Percentiles rank a stretch among this genome's conserved stretches.
These are phyloP conservation scores for Malacoctenus gilli DNA, from an alignment of 2,797 vertebrate species.

Conservation along the genomic window DNA sequence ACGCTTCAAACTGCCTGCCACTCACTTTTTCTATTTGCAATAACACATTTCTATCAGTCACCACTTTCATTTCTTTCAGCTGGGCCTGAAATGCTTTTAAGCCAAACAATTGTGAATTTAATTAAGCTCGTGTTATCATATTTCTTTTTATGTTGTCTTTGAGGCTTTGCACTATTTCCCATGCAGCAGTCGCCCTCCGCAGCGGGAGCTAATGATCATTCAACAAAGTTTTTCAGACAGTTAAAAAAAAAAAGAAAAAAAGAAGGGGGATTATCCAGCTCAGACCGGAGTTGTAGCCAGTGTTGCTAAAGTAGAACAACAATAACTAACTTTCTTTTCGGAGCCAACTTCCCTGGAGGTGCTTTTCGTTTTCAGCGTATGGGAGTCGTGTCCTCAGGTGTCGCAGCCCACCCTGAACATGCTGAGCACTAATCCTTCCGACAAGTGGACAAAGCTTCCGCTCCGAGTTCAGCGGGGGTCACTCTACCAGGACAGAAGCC, in stretches of 20 bases:
- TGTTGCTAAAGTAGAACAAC: neutral
- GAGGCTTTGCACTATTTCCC: slow-evolving; percentile 23
- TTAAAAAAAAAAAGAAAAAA: slow-evolving; percentile 4
- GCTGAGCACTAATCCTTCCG: neutral
- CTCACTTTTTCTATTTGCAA: slow-evolving; percentile 37
- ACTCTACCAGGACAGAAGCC: neutral
- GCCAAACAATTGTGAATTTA: slow-evolving; percentile 47
- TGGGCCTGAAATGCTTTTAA: slow-evolving; percentile 37
- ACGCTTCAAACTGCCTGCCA: slow-evolving; percentile 44
- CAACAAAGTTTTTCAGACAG: slow-evolving; percentile 2
- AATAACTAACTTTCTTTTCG: neutral
- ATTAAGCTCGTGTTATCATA: slow-evolving; percentile 54
- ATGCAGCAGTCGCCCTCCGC: slow-evolving; percentile 4
- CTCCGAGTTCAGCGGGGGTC: neutral
- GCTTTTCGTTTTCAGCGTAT: neutral
- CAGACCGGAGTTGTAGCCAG: neutral
- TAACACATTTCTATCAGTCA: slow-evolving; percentile 37
- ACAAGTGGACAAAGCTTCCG: neutral
- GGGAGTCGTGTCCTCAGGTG: neutral
- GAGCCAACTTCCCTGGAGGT: neutral
- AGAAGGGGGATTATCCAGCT: neutral
- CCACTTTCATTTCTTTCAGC: slow-evolving; percentile 5
- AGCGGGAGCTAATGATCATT: slow-evolving; percentile 26
- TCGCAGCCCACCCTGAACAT: neutral
- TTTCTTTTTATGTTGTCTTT: slow-evolving; percentile 44